phyloP scores from a whole-genome alignment of 35 echinoderm and acorn worm genomes.

The Apostichopus japonicus region DNA sequence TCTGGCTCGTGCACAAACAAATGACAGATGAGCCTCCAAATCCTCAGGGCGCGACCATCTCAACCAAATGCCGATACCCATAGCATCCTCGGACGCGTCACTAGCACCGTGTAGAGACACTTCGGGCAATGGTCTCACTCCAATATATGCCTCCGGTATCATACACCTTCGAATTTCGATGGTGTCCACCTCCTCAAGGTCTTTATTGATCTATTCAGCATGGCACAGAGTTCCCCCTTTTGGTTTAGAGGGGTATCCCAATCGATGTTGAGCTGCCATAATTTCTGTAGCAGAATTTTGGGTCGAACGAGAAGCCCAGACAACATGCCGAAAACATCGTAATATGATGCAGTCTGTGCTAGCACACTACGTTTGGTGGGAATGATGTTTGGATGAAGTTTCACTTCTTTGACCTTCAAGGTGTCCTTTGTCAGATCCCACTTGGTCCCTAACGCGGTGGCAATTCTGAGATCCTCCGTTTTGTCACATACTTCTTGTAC shows the following conservation, averaged over 20 bases:
- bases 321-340: conserved; percentile 75
- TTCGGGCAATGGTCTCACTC: conserved; percentile 68
- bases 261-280: conserved; percentile 74
- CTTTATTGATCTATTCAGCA: conserved; percentile 53
- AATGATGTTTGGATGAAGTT: not conserved
- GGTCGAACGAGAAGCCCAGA: conserved; percentile 53
- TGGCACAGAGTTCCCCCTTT: conserved; percentile 29
- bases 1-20: conserved; percentile 66
- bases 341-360: conserved; percentile 73
- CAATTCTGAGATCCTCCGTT: conserved; percentile 47
- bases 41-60: conserved; percentile 56
- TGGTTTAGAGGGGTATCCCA: conserved; percentile 63
- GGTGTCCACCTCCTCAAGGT: conserved; percentile 44
- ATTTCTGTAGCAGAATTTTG: conserved; percentile 67
- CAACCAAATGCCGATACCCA: conserved; percentile 84
- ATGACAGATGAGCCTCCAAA: conserved; percentile 61
- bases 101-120: conserved; percentile 76
- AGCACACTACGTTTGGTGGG: conserved; percentile 72
- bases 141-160: conserved; percentile 65
- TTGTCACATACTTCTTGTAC: conserved; percentile 44
- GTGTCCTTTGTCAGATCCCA: conserved; percentile 75
- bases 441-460: conserved; percentile 61
- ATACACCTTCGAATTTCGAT: conserved; percentile 74
- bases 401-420: conserved; percentile 68
- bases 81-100: conserved; percentile 80